A percentile compares a stretch with the other conserved stretches of the same genome.
Conservation (phyloP, 1,140 invertebrate genomes). For the Leptopilina clavipes region DNA sequence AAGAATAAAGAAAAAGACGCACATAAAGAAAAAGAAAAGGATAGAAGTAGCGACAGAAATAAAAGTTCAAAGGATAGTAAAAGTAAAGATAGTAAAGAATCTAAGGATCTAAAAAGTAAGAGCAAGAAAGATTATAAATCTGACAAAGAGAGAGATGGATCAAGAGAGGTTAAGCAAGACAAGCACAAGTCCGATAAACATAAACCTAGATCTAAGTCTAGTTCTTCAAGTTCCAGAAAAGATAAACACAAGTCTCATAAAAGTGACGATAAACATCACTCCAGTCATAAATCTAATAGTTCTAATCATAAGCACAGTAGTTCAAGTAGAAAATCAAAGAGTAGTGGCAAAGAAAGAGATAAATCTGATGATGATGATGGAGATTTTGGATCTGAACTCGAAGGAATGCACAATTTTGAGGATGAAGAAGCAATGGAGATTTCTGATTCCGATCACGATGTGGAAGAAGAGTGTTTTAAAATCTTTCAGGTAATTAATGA, state of each 20-base stretch:
- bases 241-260: conserved; percentile 54
- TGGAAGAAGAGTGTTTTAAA: conserved; percentile 83
- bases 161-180: conserved; percentile 45
- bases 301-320: conserved; percentile 48
- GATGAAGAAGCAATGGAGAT: conserved; percentile 63
- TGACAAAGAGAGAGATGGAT: conserved; percentile 39
- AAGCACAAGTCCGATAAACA: conserved; percentile 57
- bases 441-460: conserved; percentile 76
- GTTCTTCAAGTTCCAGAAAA: conserved; percentile 50
- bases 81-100: conserved; percentile 50
- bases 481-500: conserved; percentile 79
- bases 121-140: conserved; percentile 39
- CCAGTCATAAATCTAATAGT: conserved; percentile 53
- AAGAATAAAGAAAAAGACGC: conserved; percentile 42
- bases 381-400: conserved; percentile 47
- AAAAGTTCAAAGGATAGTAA: conserved; percentile 42
- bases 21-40: conserved; percentile 36
- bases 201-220: conserved; percentile 55
- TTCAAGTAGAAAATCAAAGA: conserved; percentile 45
- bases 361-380: conserved; percentile 51
- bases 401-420: conserved; percentile 48
- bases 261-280: conserved; percentile 50
- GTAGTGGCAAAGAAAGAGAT: conserved; percentile 40
- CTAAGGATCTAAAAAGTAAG: conserved; percentile 51
- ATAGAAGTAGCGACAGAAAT: conserved; percentile 28